Percentiles rank a stretch among this genome's conserved stretches.
Evolutionary conservation across 2,797 vertebrate species (phyloP).

Genomic region (Esox lucius): DNA sequence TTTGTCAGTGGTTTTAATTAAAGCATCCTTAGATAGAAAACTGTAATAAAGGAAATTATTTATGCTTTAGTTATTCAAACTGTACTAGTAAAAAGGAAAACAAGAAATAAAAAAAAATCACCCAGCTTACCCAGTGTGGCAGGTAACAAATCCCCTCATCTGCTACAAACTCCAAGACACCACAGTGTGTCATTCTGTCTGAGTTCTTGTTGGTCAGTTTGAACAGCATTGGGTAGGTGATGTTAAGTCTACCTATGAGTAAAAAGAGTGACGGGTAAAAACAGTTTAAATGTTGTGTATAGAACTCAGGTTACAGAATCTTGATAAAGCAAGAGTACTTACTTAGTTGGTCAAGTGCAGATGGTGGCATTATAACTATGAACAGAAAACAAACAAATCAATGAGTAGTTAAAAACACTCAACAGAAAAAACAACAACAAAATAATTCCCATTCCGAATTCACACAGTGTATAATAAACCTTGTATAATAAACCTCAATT

Average conservation of each 20-base stretch:
- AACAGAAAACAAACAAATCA: slow-evolving; percentile 38
- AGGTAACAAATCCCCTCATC: slow-evolving; percentile 98
- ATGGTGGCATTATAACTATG: slow-evolving; percentile 98
- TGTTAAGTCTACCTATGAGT: slow-evolving; percentile 90
- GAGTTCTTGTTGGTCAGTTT: slow-evolving; percentile 98
- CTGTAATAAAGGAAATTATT: not conserved
- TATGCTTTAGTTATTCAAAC: not conserved
- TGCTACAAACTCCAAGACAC: slow-evolving; percentile 96
- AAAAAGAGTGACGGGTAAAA: slow-evolving; percentile 1
- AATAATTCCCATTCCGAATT: too few relatives aligned
- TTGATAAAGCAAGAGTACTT: slow-evolving; percentile 68
- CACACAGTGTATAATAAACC: too few relatives aligned
- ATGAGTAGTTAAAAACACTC: not conserved
- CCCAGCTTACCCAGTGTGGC: slow-evolving; percentile 90
- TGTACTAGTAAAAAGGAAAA: not conserved
- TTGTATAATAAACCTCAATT: too few relatives aligned
- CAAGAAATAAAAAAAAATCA: not conserved
- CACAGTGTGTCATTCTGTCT: slow-evolving; percentile 96
- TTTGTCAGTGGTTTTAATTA: too few relatives aligned
- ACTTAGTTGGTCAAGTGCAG: slow-evolving; percentile 98
- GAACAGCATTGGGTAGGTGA: slow-evolving; percentile 98
- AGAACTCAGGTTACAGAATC: not conserved
- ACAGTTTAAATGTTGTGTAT: not conserved
- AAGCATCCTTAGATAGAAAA: not conserved
- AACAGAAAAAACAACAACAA: not conserved